Base-by-base conservation (phyloP, 2,797 vertebrate genomes). In the Adelosebastes latens region DNA sequence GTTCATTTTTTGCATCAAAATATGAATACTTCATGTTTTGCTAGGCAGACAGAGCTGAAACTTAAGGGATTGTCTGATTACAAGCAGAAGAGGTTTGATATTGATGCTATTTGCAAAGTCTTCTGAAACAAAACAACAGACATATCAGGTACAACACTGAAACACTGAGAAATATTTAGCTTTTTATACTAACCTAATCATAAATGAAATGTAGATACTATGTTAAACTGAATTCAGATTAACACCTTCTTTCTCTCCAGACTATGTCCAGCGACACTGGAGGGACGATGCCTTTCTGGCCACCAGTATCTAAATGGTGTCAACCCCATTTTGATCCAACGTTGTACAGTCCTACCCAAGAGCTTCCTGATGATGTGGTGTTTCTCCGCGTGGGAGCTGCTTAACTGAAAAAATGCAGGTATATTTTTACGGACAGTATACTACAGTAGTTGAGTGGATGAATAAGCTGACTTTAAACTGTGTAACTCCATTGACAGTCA, bases 41-140 rank as follows among this genome's bases (percentile, higher is more conserved):
- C 8, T 12, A 86, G 80, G 63, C 3, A 73, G 27, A 24, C 25
- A 36, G 68, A 79, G 63, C 80, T 86, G 29, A 53, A 61, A 13
- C 68, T 86, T 13, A 69, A 73, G 22, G 59, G 60, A 14, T n/a
- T 69, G 4, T 7, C 27, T 29, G 1, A 0, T 8, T 8, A 4
- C 25, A 36, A 20, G 4, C 0, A 53, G 1, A 62, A 52, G 3
- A 82, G 84, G 79, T 56, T 24, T 9, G 1, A 29, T 3, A 10
- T 85, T 39, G 29, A 79, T n/a, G 46, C 8, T 16, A 79, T 82
- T 27, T 3, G 2, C 8, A 60, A 46, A 32, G 71, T 75, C 4
- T 81, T 85, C 70, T 80, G 18, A 60, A 55, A 34, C 65, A 81
- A 72, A 61, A 75, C 2, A 18, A 85, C 65, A 10, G 22, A 29